Conservation (phyloP, 2,888 invertebrate species). For the Zaprionus obscuricornis region DNA sequence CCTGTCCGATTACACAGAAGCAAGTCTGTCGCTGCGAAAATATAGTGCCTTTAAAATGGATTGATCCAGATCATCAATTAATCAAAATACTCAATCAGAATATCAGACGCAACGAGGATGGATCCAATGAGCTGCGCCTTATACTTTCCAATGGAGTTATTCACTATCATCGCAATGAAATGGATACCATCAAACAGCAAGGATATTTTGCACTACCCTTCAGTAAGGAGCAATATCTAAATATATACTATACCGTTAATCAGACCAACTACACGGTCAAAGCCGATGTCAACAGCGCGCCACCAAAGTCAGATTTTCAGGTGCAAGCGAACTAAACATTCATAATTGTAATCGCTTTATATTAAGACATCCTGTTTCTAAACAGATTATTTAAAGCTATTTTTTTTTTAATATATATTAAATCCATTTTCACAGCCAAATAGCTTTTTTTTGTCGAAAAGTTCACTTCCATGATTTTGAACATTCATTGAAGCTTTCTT, state of each 20-base stretch:
- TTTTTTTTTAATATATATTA: conserved; percentile 1
- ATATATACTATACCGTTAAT: conserved; percentile 66
- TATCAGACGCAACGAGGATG: conserved; percentile 58
- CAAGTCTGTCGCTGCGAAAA: conserved; percentile 73
- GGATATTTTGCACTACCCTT: conserved; percentile 63
- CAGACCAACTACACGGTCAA: conserved; percentile 73
- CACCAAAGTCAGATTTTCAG: conserved; percentile 58
- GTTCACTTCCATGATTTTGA: too few relatives aligned
- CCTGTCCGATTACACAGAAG: conserved; percentile 64
- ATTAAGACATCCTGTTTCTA: neutral
- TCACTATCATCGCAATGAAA: conserved; percentile 61
- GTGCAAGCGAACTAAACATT: neutral
- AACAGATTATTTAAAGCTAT: neutral
- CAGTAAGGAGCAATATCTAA: conserved; percentile 58
- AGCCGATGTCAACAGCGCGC: conserved; percentile 64
- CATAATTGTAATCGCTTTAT: too few relatives aligned
- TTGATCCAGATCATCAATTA: conserved; percentile 35
- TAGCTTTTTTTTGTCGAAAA: too few relatives aligned
- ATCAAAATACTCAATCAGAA: conserved; percentile 66
- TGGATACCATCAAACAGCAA: conserved; percentile 37
- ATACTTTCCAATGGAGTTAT: conserved; percentile 67
- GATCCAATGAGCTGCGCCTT: conserved; percentile 63
- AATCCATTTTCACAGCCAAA: too few relatives aligned
- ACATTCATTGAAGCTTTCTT: neutral
- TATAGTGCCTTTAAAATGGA: conserved; percentile 40